A percentile compares a stretch with the other conserved stretches of the same genome.
phyloP scores from a whole-genome alignment of 1,140 invertebrate genomes.

The Atta colombica region DNA sequence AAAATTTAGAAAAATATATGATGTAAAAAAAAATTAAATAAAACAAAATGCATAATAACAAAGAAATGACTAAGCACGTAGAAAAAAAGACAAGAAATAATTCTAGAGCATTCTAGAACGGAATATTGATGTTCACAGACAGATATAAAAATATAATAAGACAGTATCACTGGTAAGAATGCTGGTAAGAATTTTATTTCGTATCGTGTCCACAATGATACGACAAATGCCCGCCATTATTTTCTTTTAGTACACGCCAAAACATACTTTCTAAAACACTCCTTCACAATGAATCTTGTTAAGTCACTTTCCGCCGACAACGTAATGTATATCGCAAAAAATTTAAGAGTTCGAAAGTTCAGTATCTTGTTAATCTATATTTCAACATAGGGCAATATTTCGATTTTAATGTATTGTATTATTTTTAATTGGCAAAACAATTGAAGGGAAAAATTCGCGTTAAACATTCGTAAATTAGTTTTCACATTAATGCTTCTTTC shows the following conservation, averaged over 20 bases:
- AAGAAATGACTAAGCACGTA: background rate
- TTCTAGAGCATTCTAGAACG: background rate
- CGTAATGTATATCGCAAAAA: background rate
- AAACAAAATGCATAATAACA: background rate
- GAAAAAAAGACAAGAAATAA: background rate
- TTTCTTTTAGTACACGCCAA: conserved; percentile 23
- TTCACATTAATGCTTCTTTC: background rate
- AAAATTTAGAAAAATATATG: background rate
- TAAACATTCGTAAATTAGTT: conserved; percentile 8
- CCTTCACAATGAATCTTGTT: conserved; percentile 35
- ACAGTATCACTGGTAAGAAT: background rate
- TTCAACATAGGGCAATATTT: background rate
- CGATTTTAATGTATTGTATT: background rate
- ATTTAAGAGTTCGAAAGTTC: background rate
- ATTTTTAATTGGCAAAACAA: conserved; percentile 11
- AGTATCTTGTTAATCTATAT: background rate
- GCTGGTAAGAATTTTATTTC: conserved; percentile 16
- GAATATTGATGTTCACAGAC: background rate
- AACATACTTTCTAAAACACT: conserved; percentile 20
- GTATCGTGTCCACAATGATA: background rate
- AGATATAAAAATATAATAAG: background rate
- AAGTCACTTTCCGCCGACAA: conserved; percentile 18
- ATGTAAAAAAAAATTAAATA: background rate
- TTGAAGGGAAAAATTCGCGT: background rate
- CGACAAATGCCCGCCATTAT: conserved; percentile 33